Conservation (phyloP, 2,888 invertebrate species). For the Meloe dianella region DNA sequence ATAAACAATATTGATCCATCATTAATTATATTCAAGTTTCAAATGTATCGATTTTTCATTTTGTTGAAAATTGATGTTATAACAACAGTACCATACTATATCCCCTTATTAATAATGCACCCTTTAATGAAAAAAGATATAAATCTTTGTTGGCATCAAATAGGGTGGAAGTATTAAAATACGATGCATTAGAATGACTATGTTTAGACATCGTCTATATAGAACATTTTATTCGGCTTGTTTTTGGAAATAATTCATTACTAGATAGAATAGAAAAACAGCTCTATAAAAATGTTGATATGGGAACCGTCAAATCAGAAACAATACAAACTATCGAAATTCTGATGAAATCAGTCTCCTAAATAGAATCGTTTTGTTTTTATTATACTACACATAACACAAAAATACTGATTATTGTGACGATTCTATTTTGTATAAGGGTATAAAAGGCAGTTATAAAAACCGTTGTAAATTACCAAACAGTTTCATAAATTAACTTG, state of each 20-base stretch:
- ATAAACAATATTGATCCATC: neutral
- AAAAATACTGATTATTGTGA: neutral
- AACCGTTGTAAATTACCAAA: conserved; percentile 18
- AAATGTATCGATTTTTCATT: neutral
- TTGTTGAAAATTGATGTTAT: neutral
- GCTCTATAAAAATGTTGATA: conserved; percentile 32
- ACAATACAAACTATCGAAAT: conserved; percentile 11
- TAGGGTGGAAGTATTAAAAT: conserved; percentile 36
- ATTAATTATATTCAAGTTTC: neutral
- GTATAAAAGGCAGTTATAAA: neutral
- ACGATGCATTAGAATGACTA: conserved; percentile 30
- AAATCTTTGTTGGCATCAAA: conserved; percentile 36
- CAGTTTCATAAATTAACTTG: conserved; percentile 21
- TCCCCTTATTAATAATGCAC: conserved; percentile 28
- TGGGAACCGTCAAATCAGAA: neutral
- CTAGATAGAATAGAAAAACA: conserved; percentile 24
- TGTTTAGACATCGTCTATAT: conserved; percentile 26
- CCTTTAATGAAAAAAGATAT: conserved; percentile 35
- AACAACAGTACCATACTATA: neutral
- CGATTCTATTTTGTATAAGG: neutral
- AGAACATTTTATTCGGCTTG: conserved; percentile 2
- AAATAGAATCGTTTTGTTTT: neutral
- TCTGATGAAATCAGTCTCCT: neutral
- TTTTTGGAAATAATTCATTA: conserved; percentile 32
- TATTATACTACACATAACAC: neutral